These are phyloP conservation scores for Chamaetylas fuelleborni DNA, from an alignment of 2,113 vertebrate species.

Conservation along the genomic window DNA sequence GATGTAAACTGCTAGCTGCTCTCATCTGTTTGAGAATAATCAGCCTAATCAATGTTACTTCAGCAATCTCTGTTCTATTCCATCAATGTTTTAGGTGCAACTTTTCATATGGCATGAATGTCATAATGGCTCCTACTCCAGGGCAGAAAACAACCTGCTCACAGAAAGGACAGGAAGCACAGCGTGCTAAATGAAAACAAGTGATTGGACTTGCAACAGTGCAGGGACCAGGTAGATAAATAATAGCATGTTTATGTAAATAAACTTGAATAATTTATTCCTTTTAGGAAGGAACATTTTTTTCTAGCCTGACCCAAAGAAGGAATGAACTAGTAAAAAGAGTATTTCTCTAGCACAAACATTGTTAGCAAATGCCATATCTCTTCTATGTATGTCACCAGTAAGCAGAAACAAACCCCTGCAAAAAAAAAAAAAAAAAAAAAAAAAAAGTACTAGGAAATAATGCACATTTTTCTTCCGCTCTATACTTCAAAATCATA, in stretches of 20 bases:
- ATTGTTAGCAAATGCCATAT: slow-evolving; percentile 4
- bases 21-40: neutral
- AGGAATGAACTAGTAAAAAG: slow-evolving; percentile 10
- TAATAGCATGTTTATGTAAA: slow-evolving; percentile 28
- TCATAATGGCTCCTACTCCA: neutral
- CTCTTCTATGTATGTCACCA: neutral
- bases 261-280: slow-evolving; percentile 47
- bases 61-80: neutral
- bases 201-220: neutral
- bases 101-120: neutral
- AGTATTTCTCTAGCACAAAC: slow-evolving; percentile 7
- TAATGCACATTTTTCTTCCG: slow-evolving; percentile 18
- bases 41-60: neutral
- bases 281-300: slow-evolving; percentile 33
- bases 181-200: neutral
- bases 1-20: neutral
- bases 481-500: slow-evolving; percentile 42
- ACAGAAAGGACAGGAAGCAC: neutral
- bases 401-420: neutral
- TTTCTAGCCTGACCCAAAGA: neutral
- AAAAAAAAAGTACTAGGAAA: neutral
- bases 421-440: neutral
- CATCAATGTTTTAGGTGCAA: neutral
- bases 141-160: neutral
- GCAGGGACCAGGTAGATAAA: neutral